Percentiles rank a stretch among this genome's conserved stretches.
Conservation (phyloP, 23 tunicate species). For the Ciona savignyi region DNA sequence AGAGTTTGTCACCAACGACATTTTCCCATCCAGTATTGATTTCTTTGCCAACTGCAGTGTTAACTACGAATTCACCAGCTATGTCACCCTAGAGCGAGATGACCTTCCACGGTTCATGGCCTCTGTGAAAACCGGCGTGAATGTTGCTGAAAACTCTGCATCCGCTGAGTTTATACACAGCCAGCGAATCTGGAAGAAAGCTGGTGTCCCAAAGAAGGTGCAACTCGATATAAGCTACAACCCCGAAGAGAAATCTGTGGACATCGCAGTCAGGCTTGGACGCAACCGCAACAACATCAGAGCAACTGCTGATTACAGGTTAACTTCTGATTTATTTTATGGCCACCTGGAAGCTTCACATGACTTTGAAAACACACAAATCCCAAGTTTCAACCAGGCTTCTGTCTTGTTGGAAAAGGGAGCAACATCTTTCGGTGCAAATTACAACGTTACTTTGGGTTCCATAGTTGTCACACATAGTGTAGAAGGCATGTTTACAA, state of each 20-base stretch:
- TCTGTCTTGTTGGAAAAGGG: slow-evolving; percentile 7
- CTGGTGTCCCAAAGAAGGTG: slow-evolving; percentile 10
- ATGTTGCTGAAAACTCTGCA: slow-evolving; percentile 5
- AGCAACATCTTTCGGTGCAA: slow-evolving; percentile 2
- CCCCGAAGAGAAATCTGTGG: background rate
- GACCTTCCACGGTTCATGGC: slow-evolving; percentile 3
- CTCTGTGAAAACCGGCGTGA: slow-evolving; percentile 10
- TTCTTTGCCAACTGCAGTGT: slow-evolving; percentile 21
- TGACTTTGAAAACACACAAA: slow-evolving; percentile 16
- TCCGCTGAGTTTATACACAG: slow-evolving; percentile 15
- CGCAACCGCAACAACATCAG: slow-evolving; percentile 1
- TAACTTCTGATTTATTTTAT: slow-evolving; percentile 1
- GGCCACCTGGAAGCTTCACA: slow-evolving; percentile 10
- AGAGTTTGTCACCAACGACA: slow-evolving; percentile 19
- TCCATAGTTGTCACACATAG: slow-evolving; percentile 6
- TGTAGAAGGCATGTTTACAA: slow-evolving; percentile 10
- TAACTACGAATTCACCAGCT: background rate
- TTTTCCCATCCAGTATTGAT: slow-evolving; percentile 6
- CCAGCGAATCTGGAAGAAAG: slow-evolving; percentile 15
- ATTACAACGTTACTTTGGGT: slow-evolving; percentile 27
- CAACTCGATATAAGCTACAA: slow-evolving; percentile 7
- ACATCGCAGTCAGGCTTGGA: background rate
- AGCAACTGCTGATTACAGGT: slow-evolving; percentile 1
- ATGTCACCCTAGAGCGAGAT: background rate
- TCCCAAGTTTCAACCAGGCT: background rate